Base-by-base conservation (phyloP, 2,113 vertebrate species). In the Thamnaconus septentrionalis region DNA sequence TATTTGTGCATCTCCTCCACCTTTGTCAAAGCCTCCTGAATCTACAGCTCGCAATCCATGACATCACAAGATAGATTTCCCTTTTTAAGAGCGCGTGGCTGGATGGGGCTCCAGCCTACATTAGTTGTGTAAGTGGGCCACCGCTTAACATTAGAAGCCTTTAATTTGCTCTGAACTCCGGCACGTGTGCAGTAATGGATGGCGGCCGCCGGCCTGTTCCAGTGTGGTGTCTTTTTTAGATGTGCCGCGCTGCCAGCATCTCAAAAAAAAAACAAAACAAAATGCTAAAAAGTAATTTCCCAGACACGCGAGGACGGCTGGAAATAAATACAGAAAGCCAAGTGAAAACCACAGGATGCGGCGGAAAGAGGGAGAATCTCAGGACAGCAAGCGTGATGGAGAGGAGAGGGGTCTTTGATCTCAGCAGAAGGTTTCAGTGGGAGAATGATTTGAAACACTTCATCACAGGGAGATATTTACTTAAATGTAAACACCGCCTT, bases 51-150 rank as follows among this genome's bases (percentile, higher is more conserved):
- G 39, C 57, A 45, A 50, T n/a, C 71, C 75, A 90, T 92, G 90
- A 92, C 89, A 91, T 90, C 88, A 91, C 87, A 91, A 91, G 91
- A 92, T 86, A 89, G 85, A 93, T 91, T 88, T 87, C 68, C 88
- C 89, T 87, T 90, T 31, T 91, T 92, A 91, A 89, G 88, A 85
- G 82, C 71, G 59, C 61, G 62, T 71, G 85, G 77, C 83, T 89
- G 83, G 63, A 80, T 81, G 69, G 83, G 75, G 85, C 86, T 87
- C 87, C 89, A 87, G 87, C 90, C 77, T 85, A 82, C 82, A 85
- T 88, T 87, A 88, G 83, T 84, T 82, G 81, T 88, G 82, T 88
- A 89, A 90, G 88, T 85, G 88, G 84, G 76, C 81, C 82, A 87
- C 87, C 87, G 80, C 87, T 91, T 88, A 91, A 90, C 89, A 89